These are phyloP conservation scores for Iguana delicatissima DNA, from an alignment of 2,797 vertebrate species.

Conservation along the genomic window DNA sequence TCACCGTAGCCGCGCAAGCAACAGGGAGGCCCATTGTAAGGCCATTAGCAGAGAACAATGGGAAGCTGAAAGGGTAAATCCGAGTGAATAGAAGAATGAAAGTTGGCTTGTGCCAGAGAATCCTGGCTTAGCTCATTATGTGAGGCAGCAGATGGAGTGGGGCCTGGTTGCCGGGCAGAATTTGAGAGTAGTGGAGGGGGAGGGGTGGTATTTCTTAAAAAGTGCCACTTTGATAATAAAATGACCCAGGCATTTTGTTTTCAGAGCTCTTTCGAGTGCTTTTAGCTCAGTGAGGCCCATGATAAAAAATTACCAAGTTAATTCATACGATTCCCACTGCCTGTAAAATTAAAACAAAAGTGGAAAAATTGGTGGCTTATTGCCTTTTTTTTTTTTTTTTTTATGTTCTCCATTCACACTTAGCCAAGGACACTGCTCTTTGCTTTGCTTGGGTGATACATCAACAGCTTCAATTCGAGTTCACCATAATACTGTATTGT, in stretches of 20 bases:
- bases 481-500: not conserved
- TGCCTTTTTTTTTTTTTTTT: not conserved
- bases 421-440: not conserved
- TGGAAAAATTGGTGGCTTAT: not conserved
- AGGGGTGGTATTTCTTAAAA: conserved; percentile 46
- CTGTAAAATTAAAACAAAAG: not conserved
- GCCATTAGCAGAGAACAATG: conserved; percentile 84
- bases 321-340: not conserved
- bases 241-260: conserved; percentile 42
- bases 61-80: conserved; percentile 79
- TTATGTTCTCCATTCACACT: not conserved
- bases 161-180: conserved; percentile 88
- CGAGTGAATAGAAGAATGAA: conserved; percentile 78
- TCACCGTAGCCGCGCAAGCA: conserved; percentile 76
- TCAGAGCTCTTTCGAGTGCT: conserved; percentile 1
- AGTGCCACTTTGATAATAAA: conserved; percentile 63
- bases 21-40: conserved; percentile 82
- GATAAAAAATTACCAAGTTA: conserved; percentile 29
- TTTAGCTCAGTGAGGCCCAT: conserved; percentile 27
- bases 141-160: conserved; percentile 84
- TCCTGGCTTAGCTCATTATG: conserved; percentile 76
- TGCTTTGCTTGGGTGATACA: not conserved
- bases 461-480: not conserved
- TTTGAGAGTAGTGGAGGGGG: conserved; percentile 38
- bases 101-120: conserved; percentile 82